A percentile compares a stretch with the other conserved stretches of the same genome.
phyloP scores from a whole-genome alignment of 1,140 invertebrate genomes.

The Ceratina calcarata region DNA sequence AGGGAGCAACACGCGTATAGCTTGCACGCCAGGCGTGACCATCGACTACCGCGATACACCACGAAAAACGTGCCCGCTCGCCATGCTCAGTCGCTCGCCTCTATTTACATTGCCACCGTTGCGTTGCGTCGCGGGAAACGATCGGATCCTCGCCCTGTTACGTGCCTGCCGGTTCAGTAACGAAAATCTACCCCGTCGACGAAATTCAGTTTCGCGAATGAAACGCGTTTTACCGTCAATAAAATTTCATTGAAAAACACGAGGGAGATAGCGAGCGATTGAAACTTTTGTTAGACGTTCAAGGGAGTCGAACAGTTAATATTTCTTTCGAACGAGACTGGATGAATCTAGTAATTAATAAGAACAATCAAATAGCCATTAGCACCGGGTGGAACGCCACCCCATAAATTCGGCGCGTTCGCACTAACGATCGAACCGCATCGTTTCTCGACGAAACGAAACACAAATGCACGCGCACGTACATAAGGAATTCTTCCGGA shows the following conservation, averaged over 20 bases:
- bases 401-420: slow-evolving; percentile 8
- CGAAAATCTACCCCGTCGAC: background rate
- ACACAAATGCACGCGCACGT: slow-evolving; percentile 60
- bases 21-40: slow-evolving; percentile 69
- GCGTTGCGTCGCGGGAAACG: slow-evolving; percentile 45
- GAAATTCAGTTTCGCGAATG: background rate
- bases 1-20: slow-evolving; percentile 66
- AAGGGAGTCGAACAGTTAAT: background rate
- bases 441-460: background rate
- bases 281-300: too few species aligned
- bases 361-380: slow-evolving; percentile 1
- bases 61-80: slow-evolving; percentile 66
- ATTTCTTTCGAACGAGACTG: background rate
- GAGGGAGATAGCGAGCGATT: too few species aligned
- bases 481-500: slow-evolving; percentile 74
- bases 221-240: too few species aligned
- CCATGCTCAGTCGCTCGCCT: slow-evolving; percentile 67
- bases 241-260: too few species aligned
- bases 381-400: background rate
- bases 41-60: slow-evolving; percentile 70
- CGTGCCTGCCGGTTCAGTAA: slow-evolving; percentile 25
- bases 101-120: slow-evolving; percentile 70
- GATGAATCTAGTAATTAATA: background rate
- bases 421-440: slow-evolving; percentile 63
- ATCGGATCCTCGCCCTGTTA: slow-evolving; percentile 14